Conservation (phyloP, 2,888 invertebrate genomes). For the Ferrisia virgata region DNA sequence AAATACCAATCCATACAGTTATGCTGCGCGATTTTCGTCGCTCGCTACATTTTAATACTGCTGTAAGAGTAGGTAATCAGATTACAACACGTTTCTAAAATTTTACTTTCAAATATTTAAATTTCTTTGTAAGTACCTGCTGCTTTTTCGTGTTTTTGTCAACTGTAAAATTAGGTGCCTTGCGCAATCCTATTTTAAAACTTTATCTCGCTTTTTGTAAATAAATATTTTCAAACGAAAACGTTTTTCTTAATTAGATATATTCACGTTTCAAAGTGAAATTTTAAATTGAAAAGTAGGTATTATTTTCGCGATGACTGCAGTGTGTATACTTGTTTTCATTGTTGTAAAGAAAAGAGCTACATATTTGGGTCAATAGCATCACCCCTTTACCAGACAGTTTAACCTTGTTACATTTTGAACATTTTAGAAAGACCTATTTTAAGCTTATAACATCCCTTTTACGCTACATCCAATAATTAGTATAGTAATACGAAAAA, state of each 20-base stretch:
- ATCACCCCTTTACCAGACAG: neutral
- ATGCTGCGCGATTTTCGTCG: no score
- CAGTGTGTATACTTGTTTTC: neutral
- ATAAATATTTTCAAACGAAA: neutral
- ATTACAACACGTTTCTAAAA: no score
- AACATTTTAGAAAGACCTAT: conserved; percentile 16
- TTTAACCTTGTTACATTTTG: conserved; percentile 2
- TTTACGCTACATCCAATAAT: conserved; percentile 1
- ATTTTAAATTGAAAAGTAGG: neutral
- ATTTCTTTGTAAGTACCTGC: no score
- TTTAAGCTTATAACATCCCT: conserved; percentile 5
- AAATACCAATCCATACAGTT: neutral
- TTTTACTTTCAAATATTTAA: no score
- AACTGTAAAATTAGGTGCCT: no score
- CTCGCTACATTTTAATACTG: no score
- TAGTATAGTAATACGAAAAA: neutral
- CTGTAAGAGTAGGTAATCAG: no score
- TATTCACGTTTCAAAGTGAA: neutral
- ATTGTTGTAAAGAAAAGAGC: neutral
- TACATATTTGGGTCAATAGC: neutral
- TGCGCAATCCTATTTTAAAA: neutral
- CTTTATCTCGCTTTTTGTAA: neutral
- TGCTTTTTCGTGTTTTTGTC: no score
- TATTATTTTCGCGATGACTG: neutral
- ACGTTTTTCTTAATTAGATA: neutral